phyloP scores from a whole-genome alignment of 2,113 vertebrate genomes.

The Pionites leucogaster region DNA sequence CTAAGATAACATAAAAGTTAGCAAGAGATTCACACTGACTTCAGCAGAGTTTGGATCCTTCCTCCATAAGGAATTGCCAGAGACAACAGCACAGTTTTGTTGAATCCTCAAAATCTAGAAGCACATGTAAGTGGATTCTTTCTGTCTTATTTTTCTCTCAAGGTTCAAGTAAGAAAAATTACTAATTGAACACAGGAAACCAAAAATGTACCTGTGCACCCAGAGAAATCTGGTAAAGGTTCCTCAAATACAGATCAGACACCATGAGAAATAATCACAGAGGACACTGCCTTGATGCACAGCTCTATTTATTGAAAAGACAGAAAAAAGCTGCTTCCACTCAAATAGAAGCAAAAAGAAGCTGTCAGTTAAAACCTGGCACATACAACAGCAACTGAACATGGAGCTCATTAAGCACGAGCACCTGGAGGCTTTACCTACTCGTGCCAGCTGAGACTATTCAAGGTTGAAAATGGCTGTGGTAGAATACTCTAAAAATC shows the following conservation, averaged over 20 bases:
- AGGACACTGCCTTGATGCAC: not conserved
- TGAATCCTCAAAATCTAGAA: not conserved
- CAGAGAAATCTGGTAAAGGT: not conserved
- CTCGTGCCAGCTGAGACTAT: not conserved
- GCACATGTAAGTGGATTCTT: not conserved
- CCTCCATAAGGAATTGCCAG: not conserved
- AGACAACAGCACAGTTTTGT: not conserved
- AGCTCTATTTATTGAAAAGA: not conserved
- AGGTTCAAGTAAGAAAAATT: not conserved
- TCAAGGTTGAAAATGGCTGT: not conserved
- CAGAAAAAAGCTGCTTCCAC: slow-evolving; percentile 4
- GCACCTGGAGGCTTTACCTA: not conserved
- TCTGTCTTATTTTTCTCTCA: not conserved
- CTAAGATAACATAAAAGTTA: not conserved
- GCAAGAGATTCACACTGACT: not conserved
- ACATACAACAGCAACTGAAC: not conserved
- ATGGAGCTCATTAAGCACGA: not conserved
- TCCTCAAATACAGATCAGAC: not conserved
- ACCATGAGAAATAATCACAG: not conserved
- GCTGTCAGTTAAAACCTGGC: slow-evolving; percentile 4
- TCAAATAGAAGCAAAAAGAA: not conserved
- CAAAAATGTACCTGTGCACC: not conserved
- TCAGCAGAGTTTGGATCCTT: not conserved
- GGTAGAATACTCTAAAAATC: not conserved
- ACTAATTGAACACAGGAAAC: not conserved